Base-by-base conservation (phyloP, 2,113 vertebrate species). In the Heterotis niloticus region DNA sequence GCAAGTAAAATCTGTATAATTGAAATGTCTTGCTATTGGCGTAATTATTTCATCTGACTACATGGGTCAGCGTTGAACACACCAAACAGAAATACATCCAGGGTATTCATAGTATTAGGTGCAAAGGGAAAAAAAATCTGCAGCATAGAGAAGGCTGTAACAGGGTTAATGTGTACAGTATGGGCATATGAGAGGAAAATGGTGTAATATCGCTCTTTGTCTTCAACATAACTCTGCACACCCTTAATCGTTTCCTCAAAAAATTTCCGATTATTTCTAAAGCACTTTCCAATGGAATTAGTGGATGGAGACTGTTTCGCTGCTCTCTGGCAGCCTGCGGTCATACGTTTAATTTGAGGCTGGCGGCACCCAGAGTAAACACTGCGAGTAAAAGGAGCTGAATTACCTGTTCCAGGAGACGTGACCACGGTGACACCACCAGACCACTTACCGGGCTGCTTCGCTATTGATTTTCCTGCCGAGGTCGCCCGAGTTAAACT, bases 401-500 rank as follows among this genome's bases (percentile, higher is more conserved):
- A 69, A 62, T 65, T 78, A 18, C 64, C 72, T 59, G 34, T 67
- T 60, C 71, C 64, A 70, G 56, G 75, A 75, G 64, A 29, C 64
- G 16, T 72, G 67, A 13, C 34, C 52, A 64, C 17, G 71, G 81
- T 64, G 64, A 71, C 73, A 24, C 73, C 57, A 74, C 26, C 78
- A 79, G 64, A 70, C 75, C 67, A 28, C 75, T 76, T 75, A 23
- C 76, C 57, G 76, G 64, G 71, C 70, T 78, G 78, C 29, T 80
- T 26, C 28, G 57, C 52, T 65, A 84, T 77, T 78, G 75, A 70
- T 67, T 82, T 68, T 60, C 71, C 65, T 78, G 57, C 23, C 7
- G 60, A 69, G 78, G 80, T 82, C 78, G 81, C 62, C 64, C 75
- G 64, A 78, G 82, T 80, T 81, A 81, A 78, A 73, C 75, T 80